These are phyloP conservation scores for Ahaetulla prasina DNA, from an alignment of 2,113 vertebrate genomes.

Conservation along the genomic window DNA sequence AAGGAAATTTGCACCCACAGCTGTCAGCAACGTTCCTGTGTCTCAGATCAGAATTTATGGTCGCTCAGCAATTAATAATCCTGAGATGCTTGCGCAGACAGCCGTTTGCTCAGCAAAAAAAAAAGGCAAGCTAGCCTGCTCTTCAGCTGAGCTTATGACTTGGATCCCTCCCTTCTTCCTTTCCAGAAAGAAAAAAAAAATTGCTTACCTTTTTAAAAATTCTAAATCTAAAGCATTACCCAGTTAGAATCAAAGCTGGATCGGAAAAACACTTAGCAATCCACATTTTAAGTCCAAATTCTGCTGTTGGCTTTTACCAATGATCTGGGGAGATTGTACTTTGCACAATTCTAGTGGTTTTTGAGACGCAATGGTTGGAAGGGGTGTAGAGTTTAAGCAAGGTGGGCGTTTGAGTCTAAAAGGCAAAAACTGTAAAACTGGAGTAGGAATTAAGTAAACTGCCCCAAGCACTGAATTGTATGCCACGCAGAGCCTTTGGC, in stretches of 20 bases:
- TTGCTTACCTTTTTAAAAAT: too few species aligned
- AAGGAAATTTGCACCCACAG: background rate
- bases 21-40: background rate
- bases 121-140: background rate
- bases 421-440: background rate
- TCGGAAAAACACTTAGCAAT: background rate
- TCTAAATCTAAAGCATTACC: background rate
- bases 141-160: background rate
- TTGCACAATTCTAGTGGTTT: background rate
- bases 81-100: background rate
- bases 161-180: background rate
- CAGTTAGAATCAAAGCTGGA: background rate
- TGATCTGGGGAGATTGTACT: background rate
- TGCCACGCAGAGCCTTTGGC: too few species aligned
- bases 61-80: constrained; percentile 13
- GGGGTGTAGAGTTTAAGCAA: background rate
- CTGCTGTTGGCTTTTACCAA: background rate
- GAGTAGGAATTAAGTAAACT: background rate
- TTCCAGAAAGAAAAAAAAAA: background rate
- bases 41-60: background rate
- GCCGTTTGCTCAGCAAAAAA: constrained; percentile 1
- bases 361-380: background rate
- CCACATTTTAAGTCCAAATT: too few species aligned
- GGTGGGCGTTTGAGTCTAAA: background rate
- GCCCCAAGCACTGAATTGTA: too few species aligned